These are phyloP conservation scores for Buphagus erythrorhynchus DNA, from an alignment of 2,797 vertebrate genomes.

Conservation along the genomic window DNA sequence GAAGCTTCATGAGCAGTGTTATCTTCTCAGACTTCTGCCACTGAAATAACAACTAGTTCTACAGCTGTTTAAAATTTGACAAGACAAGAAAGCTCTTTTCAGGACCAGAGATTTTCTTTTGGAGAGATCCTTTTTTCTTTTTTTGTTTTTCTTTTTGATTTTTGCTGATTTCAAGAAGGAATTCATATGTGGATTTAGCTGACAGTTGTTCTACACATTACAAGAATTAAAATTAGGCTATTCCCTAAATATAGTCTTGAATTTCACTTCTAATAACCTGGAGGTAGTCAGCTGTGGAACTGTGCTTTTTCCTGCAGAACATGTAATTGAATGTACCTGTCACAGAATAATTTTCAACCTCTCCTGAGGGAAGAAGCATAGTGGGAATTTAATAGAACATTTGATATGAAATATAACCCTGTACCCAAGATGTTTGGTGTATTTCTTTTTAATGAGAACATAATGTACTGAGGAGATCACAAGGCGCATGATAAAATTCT, in stretches of 20 bases:
- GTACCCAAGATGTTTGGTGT: neutral
- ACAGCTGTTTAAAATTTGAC: neutral
- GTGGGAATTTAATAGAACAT: conserved; percentile 31
- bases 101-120: neutral
- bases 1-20: neutral
- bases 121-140: neutral
- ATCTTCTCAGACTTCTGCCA: neutral
- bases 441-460: conserved; percentile 39
- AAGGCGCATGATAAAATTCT: neutral
- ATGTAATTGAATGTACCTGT: conserved; percentile 55
- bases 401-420: conserved; percentile 33
- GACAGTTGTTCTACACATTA: neutral
- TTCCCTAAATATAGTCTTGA: conserved; percentile 41
- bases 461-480: neutral
- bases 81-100: neutral
- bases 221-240: conserved; percentile 6
- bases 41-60: neutral
- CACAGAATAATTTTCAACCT: conserved; percentile 33
- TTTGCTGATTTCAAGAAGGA: neutral
- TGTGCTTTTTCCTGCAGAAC: conserved; percentile 39
- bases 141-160: neutral
- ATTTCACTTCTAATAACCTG: conserved; percentile 43
- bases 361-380: conserved; percentile 11
- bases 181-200: neutral
- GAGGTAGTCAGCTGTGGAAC: conserved; percentile 29